Evolutionary conservation across 2,113 vertebrate genomes (phyloP).

Genomic region (Ptilonorhynchus violaceus): DNA sequence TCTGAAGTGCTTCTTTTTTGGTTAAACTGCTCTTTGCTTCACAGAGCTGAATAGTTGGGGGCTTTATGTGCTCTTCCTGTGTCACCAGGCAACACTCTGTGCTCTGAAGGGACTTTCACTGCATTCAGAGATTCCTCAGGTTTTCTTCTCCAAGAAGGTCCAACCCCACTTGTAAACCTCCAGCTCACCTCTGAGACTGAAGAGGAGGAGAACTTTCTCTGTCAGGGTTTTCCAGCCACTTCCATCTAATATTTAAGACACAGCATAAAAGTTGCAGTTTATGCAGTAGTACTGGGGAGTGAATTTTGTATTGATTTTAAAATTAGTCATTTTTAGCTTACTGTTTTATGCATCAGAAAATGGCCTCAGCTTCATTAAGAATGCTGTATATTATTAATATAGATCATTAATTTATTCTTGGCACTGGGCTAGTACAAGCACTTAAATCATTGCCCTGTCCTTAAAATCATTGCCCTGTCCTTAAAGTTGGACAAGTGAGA

Average conservation of each 20-base stretch:
- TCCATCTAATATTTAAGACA: slow-evolving; percentile 7
- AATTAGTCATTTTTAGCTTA: background rate
- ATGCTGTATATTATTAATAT: background rate
- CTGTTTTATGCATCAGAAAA: slow-evolving; percentile 55
- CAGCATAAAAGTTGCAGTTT: slow-evolving; percentile 3
- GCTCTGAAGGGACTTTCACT: background rate
- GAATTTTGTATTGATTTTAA: slow-evolving; percentile 38
- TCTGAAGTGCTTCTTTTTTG: background rate
- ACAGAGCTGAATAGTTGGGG: background rate
- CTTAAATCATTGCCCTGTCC: background rate
- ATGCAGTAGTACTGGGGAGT: background rate
- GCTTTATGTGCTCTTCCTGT: accelerated
- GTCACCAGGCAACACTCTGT: background rate
- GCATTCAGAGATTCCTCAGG: background rate
- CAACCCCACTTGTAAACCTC: background rate
- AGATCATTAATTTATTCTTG: slow-evolving; percentile 36
- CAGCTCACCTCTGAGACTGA: background rate
- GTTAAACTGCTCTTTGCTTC: background rate
- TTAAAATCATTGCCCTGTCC: background rate
- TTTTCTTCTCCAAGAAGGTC: background rate
- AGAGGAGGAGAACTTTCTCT: background rate
- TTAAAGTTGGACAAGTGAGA: slow-evolving; percentile 1
- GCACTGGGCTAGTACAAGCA: slow-evolving; percentile 12
- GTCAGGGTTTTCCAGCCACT: background rate
- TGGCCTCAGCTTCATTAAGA: background rate